A percentile compares a stretch with the other conserved stretches of the same genome.
These are phyloP conservation scores for Dasyprocta punctata DNA, from an alignment of 2,113 vertebrate species.

Conservation along the genomic window DNA sequence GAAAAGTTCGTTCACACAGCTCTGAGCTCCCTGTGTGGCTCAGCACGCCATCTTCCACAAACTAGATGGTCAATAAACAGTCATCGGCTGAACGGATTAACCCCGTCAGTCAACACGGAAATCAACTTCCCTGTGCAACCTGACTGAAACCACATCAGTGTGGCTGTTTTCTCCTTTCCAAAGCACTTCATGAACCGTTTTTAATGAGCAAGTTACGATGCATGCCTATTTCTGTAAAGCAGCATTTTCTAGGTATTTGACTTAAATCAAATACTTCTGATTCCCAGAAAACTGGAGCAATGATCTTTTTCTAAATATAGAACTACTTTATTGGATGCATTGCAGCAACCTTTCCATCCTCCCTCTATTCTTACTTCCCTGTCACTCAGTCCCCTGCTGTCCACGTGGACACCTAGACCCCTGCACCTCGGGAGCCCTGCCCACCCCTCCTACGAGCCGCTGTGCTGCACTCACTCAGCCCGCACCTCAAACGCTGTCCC, in stretches of 20 bases:
- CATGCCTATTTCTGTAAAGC: conserved; percentile 41
- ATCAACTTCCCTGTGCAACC: conserved; percentile 22
- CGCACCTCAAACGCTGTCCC: neutral
- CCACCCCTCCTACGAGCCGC: fast-evolving
- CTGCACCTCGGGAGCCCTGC: too few species aligned
- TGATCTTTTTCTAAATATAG: neutral
- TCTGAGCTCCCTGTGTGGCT: neutral
- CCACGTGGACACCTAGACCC: neutral
- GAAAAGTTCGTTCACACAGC: neutral
- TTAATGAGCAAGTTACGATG: conserved; percentile 65
- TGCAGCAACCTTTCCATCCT: neutral
- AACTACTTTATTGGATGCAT: neutral
- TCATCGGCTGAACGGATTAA: conserved; percentile 41
- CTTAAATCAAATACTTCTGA: conserved; percentile 55
- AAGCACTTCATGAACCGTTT: conserved; percentile 50
- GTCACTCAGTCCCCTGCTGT: too few species aligned
- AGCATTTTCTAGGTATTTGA: conserved; percentile 50
- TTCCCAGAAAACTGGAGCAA: conserved; percentile 39
- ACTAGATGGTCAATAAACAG: conserved; percentile 21
- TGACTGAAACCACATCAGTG: neutral
- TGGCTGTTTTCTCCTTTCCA: conserved; percentile 57
- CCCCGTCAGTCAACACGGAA: neutral
- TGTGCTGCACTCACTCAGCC: neutral
- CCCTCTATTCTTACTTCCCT: neutral
- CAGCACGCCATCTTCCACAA: neutral